These are phyloP conservation scores for Goniozus legneri DNA, from an alignment of 1,140 invertebrate species.

Conservation along the genomic window DNA sequence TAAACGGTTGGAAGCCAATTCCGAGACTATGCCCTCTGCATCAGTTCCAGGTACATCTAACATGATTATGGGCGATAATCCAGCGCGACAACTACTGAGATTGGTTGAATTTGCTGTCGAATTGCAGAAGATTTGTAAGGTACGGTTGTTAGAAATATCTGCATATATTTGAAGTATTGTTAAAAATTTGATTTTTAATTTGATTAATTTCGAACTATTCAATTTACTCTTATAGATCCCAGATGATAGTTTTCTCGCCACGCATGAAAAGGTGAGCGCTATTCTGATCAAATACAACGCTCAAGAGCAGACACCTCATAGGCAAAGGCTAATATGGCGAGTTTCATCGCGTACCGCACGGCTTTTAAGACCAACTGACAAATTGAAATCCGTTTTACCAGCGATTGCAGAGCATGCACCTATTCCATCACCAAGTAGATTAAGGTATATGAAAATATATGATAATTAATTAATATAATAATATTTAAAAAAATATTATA, in stretches of 20 bases:
- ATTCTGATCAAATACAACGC: constrained; percentile 69
- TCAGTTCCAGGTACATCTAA: constrained; percentile 24
- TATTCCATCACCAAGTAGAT: constrained; percentile 54
- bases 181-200: constrained; percentile 8
- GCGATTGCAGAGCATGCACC: constrained; percentile 68
- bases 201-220: constrained; percentile 8
- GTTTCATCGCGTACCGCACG: constrained; percentile 64
- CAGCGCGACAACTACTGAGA: constrained; percentile 46
- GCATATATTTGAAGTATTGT: background rate
- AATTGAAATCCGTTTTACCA: constrained; percentile 66
- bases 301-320: constrained; percentile 65
- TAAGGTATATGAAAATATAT: constrained; percentile 49
- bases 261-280: constrained; percentile 59
- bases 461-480: constrained; percentile 1
- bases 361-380: constrained; percentile 70
- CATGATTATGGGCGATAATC: constrained; percentile 18
- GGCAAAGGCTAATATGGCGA: constrained; percentile 72
- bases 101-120: constrained; percentile 60
- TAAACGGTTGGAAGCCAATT: constrained; percentile 28
- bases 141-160: constrained; percentile 34
- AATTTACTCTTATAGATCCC: constrained; percentile 57
- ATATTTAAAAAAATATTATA: constrained; percentile 4
- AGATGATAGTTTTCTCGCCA: constrained; percentile 60
- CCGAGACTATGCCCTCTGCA: constrained; percentile 14
- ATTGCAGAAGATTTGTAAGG: constrained; percentile 61